Conservation (phyloP, 1,140 invertebrate genomes). For the Drosophila athabasca region DNA sequence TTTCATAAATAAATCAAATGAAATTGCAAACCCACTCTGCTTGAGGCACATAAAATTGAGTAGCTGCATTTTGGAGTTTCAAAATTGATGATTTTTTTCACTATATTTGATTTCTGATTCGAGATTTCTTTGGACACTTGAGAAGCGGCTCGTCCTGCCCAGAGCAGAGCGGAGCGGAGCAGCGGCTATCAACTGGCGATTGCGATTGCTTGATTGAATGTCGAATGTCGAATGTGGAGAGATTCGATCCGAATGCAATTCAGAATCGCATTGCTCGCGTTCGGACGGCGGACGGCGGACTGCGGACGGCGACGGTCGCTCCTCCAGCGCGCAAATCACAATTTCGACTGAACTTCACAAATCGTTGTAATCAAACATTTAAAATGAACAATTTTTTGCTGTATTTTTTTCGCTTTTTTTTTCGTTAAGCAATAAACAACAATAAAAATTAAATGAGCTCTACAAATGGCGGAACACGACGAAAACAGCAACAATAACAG, state of each 20-base stretch:
- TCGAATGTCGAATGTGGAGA: constrained; percentile 20
- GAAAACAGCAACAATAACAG: constrained; percentile 14
- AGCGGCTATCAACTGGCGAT: constrained; percentile 10
- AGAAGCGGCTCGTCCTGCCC: background rate
- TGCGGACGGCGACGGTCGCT: constrained; percentile 19
- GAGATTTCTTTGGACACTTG: constrained; percentile 15
- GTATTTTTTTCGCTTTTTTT: constrained; percentile 47
- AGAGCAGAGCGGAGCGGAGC: background rate
- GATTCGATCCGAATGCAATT: constrained; percentile 64
- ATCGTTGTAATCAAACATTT: constrained; percentile 83
- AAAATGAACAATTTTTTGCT: constrained; percentile 63
- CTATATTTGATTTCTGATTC: background rate
- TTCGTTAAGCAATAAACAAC: constrained; percentile 80
- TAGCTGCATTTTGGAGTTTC: constrained; percentile 59
- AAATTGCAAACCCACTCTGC: constrained; percentile 61
- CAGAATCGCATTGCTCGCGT: constrained; percentile 59
- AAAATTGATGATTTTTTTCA: background rate
- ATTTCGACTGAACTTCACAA: constrained; percentile 82
- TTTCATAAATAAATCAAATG: background rate
- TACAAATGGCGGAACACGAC: constrained; percentile 79
- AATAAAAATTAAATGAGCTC: constrained; percentile 79
- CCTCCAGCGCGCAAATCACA: constrained; percentile 78
- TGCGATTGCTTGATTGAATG: constrained; percentile 10
- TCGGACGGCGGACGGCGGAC: constrained; percentile 6
- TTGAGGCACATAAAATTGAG: constrained; percentile 70